Evolutionary conservation across 2,888 invertebrate species (phyloP), one percentile per base, ranked within the genome.

Genomic region (Ellobium chinense): DNA sequence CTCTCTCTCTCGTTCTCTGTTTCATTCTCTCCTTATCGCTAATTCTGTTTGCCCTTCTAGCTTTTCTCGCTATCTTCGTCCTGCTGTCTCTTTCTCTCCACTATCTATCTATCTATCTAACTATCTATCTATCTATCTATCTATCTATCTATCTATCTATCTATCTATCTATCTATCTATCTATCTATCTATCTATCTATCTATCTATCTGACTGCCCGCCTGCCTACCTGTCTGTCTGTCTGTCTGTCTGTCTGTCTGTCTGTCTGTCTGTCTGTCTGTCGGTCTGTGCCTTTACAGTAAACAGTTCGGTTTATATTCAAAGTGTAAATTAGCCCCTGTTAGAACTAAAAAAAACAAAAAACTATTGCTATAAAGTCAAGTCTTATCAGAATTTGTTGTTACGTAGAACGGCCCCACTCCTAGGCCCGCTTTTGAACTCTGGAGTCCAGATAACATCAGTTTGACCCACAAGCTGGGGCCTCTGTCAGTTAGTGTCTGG

Each of bases 121-220:
- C 39, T 66, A 21, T 39, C 66, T 66, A 24, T 66, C 39, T 66
- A 24, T 66, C 66, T 66, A 21, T 39, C 39, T 39, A 24, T 66
- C 39, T 24, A 66, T 27, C 34, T 18, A 36, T 21, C 27, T 24
- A 12, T 24, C 27, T 24, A 24, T 66, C 66, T 37, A 39, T 66
- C 29, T 37, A 66, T 39, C n/a, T 29, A 37, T 66, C 29, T 66
- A 37, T 37, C 60, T 60, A 60, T 60, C 60, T 60, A 60, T 60
- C 60, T 60, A 60, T 60, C 60, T 60, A 60, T 60, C 60, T 60
- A 60, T 60, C 60, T 60, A 60, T 60, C 60, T 60, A 60, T 60
- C 60, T 60, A n/a, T 60, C 60, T 60, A 60, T 60, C 60, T 18
- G n/a, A 14, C 60, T 60, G n/a, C n/a, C 60, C 5, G n/a, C n/a